Conservation (phyloP, 2,113 vertebrate genomes). For the Rhagologus leucostigma region DNA sequence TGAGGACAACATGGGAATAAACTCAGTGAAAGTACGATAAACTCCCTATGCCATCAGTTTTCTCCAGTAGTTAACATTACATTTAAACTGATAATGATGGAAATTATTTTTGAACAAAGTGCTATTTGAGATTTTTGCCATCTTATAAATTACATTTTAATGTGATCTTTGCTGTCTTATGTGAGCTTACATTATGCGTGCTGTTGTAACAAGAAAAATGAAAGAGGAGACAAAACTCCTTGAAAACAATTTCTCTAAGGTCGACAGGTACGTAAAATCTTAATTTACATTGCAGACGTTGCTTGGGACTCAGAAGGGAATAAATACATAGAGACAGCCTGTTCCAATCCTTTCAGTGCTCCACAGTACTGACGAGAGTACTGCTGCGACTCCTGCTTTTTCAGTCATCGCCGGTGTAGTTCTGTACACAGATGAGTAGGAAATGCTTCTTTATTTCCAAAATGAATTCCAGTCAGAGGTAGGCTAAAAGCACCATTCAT, state of each 20-base stretch:
- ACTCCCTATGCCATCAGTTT: background rate
- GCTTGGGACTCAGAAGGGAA: background rate
- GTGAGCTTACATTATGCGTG: background rate
- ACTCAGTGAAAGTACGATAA: background rate
- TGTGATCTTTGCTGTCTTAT: background rate
- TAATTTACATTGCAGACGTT: background rate
- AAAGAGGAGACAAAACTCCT: background rate
- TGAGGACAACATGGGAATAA: background rate
- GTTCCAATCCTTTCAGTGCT: background rate
- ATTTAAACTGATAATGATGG: background rate
- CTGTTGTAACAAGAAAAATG: background rate
- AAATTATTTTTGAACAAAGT: background rate
- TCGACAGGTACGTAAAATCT: background rate
- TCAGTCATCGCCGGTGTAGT: background rate
- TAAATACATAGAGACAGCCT: background rate
- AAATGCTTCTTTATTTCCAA: conserved; percentile 43
- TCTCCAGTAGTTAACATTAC: background rate
- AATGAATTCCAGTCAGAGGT: conserved; percentile 63
- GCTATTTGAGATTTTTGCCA: background rate
- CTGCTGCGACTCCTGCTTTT: background rate
- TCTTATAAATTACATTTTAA: background rate
- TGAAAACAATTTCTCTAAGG: background rate
- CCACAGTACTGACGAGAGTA: background rate
- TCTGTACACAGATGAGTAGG: background rate
- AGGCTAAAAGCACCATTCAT: conserved; percentile 63